Evolutionary conservation across 37 sponge, comb jelly and placozoan species (phyloP).

Genomic region (Beroe ovata): DNA sequence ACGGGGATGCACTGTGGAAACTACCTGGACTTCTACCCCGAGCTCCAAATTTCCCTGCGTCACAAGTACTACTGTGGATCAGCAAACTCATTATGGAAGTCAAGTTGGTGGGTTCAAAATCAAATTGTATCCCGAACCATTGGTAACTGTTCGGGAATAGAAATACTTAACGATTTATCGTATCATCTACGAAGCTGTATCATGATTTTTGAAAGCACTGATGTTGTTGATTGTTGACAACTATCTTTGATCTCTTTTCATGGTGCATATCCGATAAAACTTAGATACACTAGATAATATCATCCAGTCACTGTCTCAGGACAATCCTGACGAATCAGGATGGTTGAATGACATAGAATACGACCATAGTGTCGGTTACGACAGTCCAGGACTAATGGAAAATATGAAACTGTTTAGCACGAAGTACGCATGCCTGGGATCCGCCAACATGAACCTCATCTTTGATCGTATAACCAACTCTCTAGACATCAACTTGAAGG

Average conservation of each 20-base stretch:
- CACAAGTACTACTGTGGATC: conserved; percentile 57
- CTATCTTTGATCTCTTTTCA: too few relatives aligned
- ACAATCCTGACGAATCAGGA: background rate
- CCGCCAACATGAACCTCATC: conserved; percentile 16
- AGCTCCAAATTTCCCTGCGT: background rate
- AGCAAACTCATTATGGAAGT: conserved; percentile 58
- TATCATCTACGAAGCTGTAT: too few relatives aligned
- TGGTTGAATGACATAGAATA: conserved; percentile 13
- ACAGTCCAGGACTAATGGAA: background rate
- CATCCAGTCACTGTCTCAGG: too few relatives aligned
- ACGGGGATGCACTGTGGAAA: conserved; percentile 1
- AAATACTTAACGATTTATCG: too few relatives aligned
- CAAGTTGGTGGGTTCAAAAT: conserved; percentile 12
- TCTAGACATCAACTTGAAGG: conserved; percentile 36
- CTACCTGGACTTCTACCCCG: conserved; percentile 36
- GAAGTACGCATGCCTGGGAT: conserved; percentile 18
- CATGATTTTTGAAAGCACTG: too few relatives aligned
- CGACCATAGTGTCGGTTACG: conserved; percentile 33
- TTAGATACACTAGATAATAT: too few relatives aligned
- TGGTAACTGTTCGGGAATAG: too few relatives aligned
- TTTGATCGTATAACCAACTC: background rate
- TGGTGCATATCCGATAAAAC: too few relatives aligned
- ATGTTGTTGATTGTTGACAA: too few relatives aligned
- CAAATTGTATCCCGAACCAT: background rate
- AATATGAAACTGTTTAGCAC: conserved; percentile 12